Percentiles rank a stretch among this genome's conserved stretches.
Conservation (phyloP, 2,113 vertebrate genomes). For the Girardinichthys multiradiatus region DNA sequence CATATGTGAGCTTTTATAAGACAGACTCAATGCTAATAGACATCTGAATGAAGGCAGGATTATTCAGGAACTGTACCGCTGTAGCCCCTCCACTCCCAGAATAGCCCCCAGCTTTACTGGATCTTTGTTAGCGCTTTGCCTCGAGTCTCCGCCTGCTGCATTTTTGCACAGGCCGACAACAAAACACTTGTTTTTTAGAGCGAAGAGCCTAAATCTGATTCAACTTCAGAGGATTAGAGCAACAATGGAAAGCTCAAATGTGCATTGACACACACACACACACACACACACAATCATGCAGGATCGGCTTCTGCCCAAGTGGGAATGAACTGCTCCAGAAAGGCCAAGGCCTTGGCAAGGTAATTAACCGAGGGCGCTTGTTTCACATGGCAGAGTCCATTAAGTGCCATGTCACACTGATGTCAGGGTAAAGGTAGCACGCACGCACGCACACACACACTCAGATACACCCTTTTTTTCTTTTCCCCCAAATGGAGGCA, state of each 20-base stretch:
- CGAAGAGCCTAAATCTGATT: conserved; percentile 69
- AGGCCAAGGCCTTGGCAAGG: conserved; percentile 76
- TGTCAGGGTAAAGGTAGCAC: conserved; percentile 73
- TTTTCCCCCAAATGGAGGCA: conserved; percentile 32
- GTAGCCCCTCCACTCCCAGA: conserved; percentile 62
- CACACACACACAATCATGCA: conserved; percentile 31
- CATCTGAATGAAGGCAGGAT: conserved; percentile 65
- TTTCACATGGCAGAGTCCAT: conserved; percentile 81
- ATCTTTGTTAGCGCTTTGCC: conserved; percentile 62
- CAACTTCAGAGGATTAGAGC: conserved; percentile 71
- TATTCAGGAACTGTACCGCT: conserved; percentile 56
- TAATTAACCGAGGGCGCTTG: conserved; percentile 77
- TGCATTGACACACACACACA: conserved; percentile 16
- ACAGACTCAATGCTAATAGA: conserved; percentile 69
- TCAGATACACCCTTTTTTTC: conserved; percentile 1
- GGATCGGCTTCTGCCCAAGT: conserved; percentile 55
- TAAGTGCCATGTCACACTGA: conserved; percentile 76
- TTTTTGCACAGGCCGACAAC: conserved; percentile 56
- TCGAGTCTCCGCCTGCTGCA: conserved; percentile 52
- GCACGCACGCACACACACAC: conserved; percentile 14
- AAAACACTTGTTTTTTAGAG: conserved; percentile 70
- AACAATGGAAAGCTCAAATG: conserved; percentile 53
- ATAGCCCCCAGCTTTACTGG: conserved; percentile 70
- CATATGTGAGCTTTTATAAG: conserved; percentile 46
- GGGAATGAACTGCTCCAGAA: conserved; percentile 73